These are phyloP conservation scores for Gymnosoma rotundatum DNA, from an alignment of 2,888 invertebrate genomes.

Conservation along the genomic window DNA sequence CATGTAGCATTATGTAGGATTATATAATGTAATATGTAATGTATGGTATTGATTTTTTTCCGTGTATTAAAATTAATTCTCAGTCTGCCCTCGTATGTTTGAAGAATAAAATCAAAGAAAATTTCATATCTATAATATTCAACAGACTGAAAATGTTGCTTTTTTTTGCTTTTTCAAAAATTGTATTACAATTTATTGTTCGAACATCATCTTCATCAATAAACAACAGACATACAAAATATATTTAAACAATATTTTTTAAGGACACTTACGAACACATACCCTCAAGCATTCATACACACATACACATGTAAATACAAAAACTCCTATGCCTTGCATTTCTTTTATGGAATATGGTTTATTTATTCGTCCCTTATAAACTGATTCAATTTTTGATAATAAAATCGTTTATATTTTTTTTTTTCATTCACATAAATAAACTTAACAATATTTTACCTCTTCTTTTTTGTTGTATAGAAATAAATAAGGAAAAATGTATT, in stretches of 20 bases:
- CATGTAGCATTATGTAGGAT: too few relatives aligned
- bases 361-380: conserved; percentile 60
- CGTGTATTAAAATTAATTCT: neutral
- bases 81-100: neutral
- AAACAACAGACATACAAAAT: conserved; percentile 40
- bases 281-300: neutral
- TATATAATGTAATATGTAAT: too few relatives aligned
- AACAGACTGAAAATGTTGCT: conserved; percentile 62
- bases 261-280: conserved; percentile 19
- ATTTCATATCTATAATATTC: conserved; percentile 45
- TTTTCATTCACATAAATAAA: conserved; percentile 57
- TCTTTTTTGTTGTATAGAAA: neutral
- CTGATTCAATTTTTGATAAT: conserved; percentile 69
- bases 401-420: conserved; percentile 42
- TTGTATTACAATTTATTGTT: conserved; percentile 66
- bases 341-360: conserved; percentile 47
- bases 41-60: too few relatives aligned
- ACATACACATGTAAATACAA: neutral
- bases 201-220: conserved; percentile 59
- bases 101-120: conserved; percentile 6
- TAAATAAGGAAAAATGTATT: conserved; percentile 2
- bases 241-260: conserved; percentile 36
- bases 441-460: conserved; percentile 48
- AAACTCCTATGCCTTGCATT: neutral
- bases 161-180: conserved; percentile 16